A percentile compares a stretch with the other conserved stretches of the same genome.
These are phyloP conservation scores for Drosophila macrospina DNA, from an alignment of 2,888 invertebrate species.

Conservation along the genomic window DNA sequence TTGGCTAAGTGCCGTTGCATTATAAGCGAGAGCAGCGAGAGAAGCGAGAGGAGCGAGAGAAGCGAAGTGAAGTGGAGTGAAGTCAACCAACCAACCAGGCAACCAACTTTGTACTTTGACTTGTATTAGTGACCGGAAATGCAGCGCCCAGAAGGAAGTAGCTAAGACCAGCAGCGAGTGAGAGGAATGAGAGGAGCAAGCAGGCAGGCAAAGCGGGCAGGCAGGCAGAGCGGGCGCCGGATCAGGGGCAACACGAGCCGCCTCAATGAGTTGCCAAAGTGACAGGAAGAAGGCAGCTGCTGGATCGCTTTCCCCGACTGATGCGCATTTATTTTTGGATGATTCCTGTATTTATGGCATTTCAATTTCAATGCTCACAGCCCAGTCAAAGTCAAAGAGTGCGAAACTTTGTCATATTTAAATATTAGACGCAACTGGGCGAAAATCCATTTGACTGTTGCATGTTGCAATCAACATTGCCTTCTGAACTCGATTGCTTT, in stretches of 20 bases:
- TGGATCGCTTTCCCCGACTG: slow-evolving; percentile 47
- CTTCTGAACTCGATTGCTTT: slow-evolving; percentile 1
- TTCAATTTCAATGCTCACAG: slow-evolving; percentile 73
- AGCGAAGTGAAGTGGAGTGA: slow-evolving; percentile 46
- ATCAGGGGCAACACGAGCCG: slow-evolving; percentile 61
- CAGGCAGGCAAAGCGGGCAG: too few species aligned
- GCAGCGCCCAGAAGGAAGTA: slow-evolving; percentile 59
- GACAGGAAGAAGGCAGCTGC: slow-evolving; percentile 6
- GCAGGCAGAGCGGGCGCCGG: slow-evolving; percentile 37
- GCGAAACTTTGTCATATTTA: slow-evolving; percentile 45
- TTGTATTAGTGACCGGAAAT: slow-evolving; percentile 82
- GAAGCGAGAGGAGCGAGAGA: slow-evolving; percentile 42
- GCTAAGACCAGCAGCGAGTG: neutral
- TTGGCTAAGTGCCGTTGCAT: slow-evolving; percentile 77
- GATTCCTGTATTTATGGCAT: slow-evolving; percentile 73
- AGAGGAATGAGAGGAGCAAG: neutral
- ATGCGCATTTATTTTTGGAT: slow-evolving; percentile 43
- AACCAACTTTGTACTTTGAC: slow-evolving; percentile 79
- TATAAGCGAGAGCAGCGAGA: slow-evolving; percentile 45
- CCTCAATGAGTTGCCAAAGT: slow-evolving; percentile 69
- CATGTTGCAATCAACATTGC: slow-evolving; percentile 23
- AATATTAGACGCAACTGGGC: slow-evolving; percentile 42
- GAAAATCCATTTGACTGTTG: slow-evolving; percentile 31
- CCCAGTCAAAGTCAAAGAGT: slow-evolving; percentile 50
- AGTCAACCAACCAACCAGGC: slow-evolving; percentile 38